phyloP scores from a whole-genome alignment of 2,113 vertebrate species.

The Silurus glanis region DNA sequence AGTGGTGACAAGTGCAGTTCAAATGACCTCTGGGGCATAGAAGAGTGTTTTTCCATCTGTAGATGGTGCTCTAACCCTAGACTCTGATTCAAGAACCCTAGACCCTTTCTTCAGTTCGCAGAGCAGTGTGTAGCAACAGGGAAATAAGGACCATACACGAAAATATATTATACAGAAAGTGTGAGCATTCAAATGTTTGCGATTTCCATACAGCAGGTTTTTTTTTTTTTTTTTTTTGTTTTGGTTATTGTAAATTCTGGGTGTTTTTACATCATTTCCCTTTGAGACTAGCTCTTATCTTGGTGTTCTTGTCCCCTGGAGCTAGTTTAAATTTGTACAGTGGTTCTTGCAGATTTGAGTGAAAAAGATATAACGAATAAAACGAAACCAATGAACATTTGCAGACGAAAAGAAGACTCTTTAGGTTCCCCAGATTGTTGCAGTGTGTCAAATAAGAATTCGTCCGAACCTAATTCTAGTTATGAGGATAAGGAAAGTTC shows the following conservation, averaged over 20 bases:
- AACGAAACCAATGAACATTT: background rate
- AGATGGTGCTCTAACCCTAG: conserved; percentile 67
- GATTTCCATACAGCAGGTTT: background rate
- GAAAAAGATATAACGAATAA: background rate
- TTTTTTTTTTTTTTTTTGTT: no score
- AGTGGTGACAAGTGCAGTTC: background rate
- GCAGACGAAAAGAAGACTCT: background rate
- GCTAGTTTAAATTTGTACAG: background rate
- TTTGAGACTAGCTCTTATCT: background rate
- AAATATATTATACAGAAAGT: background rate
- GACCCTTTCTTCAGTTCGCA: background rate
- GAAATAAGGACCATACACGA: background rate
- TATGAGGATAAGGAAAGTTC: conserved; percentile 55
- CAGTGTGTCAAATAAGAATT: background rate
- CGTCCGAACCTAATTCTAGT: background rate
- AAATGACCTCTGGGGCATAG: background rate
- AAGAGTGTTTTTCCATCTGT: conserved; percentile 51
- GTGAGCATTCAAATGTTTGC: background rate
- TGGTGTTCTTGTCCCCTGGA: background rate
- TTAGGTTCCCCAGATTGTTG: background rate
- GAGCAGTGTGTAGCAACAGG: background rate
- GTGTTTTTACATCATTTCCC: background rate
- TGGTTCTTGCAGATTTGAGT: background rate
- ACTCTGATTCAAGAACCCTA: conserved; percentile 14
- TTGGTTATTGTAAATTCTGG: background rate